These are phyloP conservation scores for Mustelus asterias DNA, from an alignment of 2,113 vertebrate species.

Conservation along the genomic window DNA sequence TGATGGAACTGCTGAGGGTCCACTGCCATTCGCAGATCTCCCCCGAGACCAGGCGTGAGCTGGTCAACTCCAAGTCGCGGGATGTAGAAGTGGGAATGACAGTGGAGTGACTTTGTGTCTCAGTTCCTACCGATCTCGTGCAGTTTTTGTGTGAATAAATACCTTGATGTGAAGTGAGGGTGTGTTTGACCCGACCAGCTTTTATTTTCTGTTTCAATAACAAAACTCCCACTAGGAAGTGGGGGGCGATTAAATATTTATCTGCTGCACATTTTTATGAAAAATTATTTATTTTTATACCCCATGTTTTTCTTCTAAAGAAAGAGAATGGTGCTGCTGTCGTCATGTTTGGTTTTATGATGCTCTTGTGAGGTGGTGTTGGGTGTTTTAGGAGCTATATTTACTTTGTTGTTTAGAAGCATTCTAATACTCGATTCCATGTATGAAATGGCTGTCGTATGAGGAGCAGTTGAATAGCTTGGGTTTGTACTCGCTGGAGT, in stretches of 20 bases:
- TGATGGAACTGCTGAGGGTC: slow-evolving; percentile 81
- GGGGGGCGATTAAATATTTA: background rate
- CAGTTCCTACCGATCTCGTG: no score
- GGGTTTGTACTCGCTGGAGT: no score
- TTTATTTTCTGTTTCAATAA: background rate
- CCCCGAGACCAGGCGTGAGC: slow-evolving; percentile 76
- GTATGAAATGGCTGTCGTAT: no score
- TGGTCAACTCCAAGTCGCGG: slow-evolving; percentile 68
- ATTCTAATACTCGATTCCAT: no score
- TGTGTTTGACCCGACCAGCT: background rate
- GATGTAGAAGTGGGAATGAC: slow-evolving; percentile 67
- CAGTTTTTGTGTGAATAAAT: background rate
- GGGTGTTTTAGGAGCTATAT: no score
- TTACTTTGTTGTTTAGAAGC: no score
- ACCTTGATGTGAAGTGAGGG: background rate
- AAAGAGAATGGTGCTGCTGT: background rate
- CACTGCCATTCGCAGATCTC: slow-evolving; percentile 77
- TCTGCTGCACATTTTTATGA: background rate
- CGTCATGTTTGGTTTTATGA: background rate
- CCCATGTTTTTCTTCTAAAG: background rate
- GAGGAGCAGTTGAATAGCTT: no score
- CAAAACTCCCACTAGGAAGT: background rate
- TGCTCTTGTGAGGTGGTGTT: background rate
- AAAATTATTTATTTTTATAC: background rate
- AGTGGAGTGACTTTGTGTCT: slow-evolving; percentile 51